These are phyloP conservation scores for Bovichtus diacanthus DNA, from an alignment of 2,797 vertebrate genomes.

Conservation along the genomic window DNA sequence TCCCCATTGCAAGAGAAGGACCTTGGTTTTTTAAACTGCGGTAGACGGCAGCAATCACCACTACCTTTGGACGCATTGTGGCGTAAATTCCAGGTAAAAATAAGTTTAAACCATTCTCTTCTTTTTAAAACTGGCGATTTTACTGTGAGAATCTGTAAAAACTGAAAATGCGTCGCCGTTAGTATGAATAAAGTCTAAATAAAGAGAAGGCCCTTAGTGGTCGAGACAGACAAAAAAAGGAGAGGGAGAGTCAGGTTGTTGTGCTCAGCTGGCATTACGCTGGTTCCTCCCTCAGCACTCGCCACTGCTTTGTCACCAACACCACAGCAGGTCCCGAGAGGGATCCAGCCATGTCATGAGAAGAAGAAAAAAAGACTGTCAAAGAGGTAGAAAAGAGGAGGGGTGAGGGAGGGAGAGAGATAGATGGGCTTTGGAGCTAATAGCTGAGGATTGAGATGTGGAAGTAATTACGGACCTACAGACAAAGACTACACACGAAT, in stretches of 20 bases:
- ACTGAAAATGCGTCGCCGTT: neutral
- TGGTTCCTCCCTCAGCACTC: slow-evolving; percentile 53
- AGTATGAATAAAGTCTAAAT: slow-evolving; percentile 2
- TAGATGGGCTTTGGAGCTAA: slow-evolving; percentile 57
- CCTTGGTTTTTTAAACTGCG: neutral
- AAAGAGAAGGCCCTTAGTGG: slow-evolving; percentile 2
- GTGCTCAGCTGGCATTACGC: slow-evolving; percentile 46
- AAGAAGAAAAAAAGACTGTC: slow-evolving; percentile 23
- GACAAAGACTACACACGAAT: slow-evolving; percentile 75
- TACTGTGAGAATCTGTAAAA: slow-evolving; percentile 15
- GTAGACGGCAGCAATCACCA: neutral
- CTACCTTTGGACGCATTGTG: slow-evolving; percentile 1
- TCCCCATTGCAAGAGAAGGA: neutral
- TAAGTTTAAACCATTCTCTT: neutral
- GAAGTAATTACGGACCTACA: slow-evolving; percentile 83
- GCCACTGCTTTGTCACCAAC: slow-evolving; percentile 62
- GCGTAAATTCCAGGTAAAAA: slow-evolving; percentile 9
- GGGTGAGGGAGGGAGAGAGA: slow-evolving; percentile 15
- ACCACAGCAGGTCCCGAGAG: slow-evolving; percentile 49
- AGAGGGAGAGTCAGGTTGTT: slow-evolving; percentile 21
- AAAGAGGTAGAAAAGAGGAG: slow-evolving; percentile 6
- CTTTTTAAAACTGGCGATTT: slow-evolving; percentile 7
- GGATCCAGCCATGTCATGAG: slow-evolving; percentile 50
- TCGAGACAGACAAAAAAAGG: slow-evolving; percentile 1
- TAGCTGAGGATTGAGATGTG: slow-evolving; percentile 78